These are phyloP conservation scores for Nematostella vectensis DNA, from an alignment of 92 coral and sea anemone genomes.

Conservation along the genomic window DNA sequence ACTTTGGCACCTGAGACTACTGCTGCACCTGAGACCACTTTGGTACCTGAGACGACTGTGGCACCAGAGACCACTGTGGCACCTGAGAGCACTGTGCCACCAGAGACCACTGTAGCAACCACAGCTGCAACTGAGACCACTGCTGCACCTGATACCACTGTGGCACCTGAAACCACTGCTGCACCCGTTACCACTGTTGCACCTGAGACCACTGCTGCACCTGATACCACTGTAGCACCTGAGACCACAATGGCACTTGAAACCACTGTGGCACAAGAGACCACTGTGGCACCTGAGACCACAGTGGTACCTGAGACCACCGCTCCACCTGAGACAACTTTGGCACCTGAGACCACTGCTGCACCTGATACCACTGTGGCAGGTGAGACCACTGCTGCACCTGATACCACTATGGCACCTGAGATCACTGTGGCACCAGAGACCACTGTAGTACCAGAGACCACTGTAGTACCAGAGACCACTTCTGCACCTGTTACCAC, in stretches of 20 bases:
- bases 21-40: too few relatives aligned
- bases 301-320: background rate
- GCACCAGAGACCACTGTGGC: too few relatives aligned
- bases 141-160: constrained; percentile 2
- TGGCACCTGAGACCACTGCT: constrained; percentile 1
- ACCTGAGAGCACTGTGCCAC: too few relatives aligned
- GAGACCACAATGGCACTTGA: background rate
- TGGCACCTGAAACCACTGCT: constrained; percentile 1
- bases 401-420: constrained; percentile 7
- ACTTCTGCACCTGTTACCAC: background rate
- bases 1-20: too few relatives aligned
- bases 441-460: background rate
- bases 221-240: background rate
- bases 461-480: constrained; percentile 1
- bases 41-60: too few relatives aligned
- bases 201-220: constrained; percentile 8
- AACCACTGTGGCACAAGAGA: background rate
- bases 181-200: background rate
- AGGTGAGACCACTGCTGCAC: background rate
- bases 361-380: constrained; percentile 1
- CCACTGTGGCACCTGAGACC: background rate
- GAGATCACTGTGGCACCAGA: constrained; percentile 3
- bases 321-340: background rate
- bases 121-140: constrained; percentile 2
- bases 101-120: background rate